Evolutionary conservation across 2,888 invertebrate species (phyloP), one percentile per base, ranked within the genome.

Genomic region (Sesia apiformis): DNA sequence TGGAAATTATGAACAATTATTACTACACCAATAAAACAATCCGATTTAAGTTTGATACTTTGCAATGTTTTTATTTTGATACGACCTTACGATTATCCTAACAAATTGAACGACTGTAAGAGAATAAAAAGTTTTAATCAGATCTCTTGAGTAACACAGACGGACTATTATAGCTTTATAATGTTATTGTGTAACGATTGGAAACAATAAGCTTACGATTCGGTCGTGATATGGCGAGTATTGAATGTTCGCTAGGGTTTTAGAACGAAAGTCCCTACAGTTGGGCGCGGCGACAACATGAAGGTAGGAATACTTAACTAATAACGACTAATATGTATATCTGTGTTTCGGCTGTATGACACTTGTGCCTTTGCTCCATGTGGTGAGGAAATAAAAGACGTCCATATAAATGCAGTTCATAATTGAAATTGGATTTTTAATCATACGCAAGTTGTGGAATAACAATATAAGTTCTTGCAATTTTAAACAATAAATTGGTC

Each of bases 201-300:
- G 54, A 53, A 55, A 58, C 58, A 56, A 58, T 54, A 53, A 38
- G 54, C 53, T 54, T 51, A 52, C 50, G 54, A 53, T 53, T 40
- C 49, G 51, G 54, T 58, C 58, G 58, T 58, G 58, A 58, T 58
- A 58, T 58, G 58, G 56, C 58, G 54, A 8, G 38, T 50, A 7
- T 50, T 50, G 23, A 50, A 50, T 39, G 50, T 49, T 38, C 38
- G 5, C 6, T 49, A 4, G 38, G 8, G 49, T 38, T 49, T 6
- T 7, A 8, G 38, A 50, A 50, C 4, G 39, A 50, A 50, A 38
- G 23, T 49, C 49, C 4, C n/a, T 43, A 1, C 46, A 23, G 23
- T 46, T 50, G 50, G 50, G 50, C 50, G 50, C 38, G 50, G 50
- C 50, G 3, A 8, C 43, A 43, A 43, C 43, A 23, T 23, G 23